Evolutionary conservation across 2,888 invertebrate genomes (phyloP), one percentile per base, ranked within the genome.

Genomic region (Tetheella fluctuosa): DNA sequence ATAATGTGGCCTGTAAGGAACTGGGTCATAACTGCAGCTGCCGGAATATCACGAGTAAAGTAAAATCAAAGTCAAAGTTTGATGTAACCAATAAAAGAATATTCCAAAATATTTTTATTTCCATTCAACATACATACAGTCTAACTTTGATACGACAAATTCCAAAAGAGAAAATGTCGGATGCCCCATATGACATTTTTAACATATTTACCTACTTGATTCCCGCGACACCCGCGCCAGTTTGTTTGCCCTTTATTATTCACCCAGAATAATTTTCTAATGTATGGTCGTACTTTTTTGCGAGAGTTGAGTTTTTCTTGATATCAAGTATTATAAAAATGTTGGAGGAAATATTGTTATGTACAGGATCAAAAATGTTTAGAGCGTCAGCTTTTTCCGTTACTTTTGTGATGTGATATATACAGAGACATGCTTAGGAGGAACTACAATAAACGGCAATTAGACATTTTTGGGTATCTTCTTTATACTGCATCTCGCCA

Each of bases 221-320:
- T 48, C 48, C 20, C 20, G 20, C 8, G 48, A 48, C 48, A n/a
- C n/a, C n/a, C n/a, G n/a, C n/a, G 48, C 48, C 20, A 48, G 48
- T 20, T 20, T 48, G 48, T 48, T 48, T 48, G 48, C 17, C 7
- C 48, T 48, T 48, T 48, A 48, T 48, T 48, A 48, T 48, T 48
- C 20, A 48, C 48, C 48, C 48, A 48, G 48, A 48, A 48, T n/a
- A 48, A 48, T 48, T 48, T 48, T 20, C 48, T 48, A 48, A 48
- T 48, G 48, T 20, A 48, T 2, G 48, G 48, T 48, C 2, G 48
- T 48, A 20, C 17, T 10, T 20, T n/a, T 48, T 48, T 20, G 48
- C 10, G 10, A 48, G 48, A 20, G 20, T 48, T 20, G 20, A 20
- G 48, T 20, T 48, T 48, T 48, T 20, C 20, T 48, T 20, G 10